Percentiles rank a stretch among this genome's conserved stretches.
Evolutionary conservation across 1,140 invertebrate genomes (phyloP).

Genomic region (Drosophila arawakana): DNA sequence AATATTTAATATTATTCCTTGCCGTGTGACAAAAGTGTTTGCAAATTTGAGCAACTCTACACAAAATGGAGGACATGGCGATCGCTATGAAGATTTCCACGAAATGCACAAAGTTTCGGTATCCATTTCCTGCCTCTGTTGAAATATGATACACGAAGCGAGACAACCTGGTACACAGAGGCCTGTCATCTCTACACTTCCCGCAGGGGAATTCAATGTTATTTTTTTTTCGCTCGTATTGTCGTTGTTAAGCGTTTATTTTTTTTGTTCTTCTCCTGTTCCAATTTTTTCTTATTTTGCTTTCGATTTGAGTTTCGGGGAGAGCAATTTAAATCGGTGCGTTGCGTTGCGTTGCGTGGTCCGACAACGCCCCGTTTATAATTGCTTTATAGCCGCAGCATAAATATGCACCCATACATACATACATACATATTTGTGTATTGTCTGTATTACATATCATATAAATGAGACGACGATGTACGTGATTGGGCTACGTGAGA

Average conservation of each 20-base stretch:
- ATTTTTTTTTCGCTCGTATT: not conserved
- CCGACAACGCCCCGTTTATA: slow-evolving; percentile 77
- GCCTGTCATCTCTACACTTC: slow-evolving; percentile 6
- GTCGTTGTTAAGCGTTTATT: slow-evolving; percentile 34
- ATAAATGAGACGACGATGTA: slow-evolving; percentile 48
- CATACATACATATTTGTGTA: slow-evolving; percentile 32
- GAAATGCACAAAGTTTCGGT: slow-evolving; percentile 5
- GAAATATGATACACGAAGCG: slow-evolving; percentile 31
- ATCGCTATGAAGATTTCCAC: slow-evolving; percentile 16
- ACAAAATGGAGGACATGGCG: not conserved
- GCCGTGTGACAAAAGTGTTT: not conserved
- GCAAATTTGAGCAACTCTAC: not conserved
- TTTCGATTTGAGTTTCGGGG: slow-evolving; percentile 23
- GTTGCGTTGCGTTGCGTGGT: slow-evolving; percentile 18
- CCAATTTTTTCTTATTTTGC: not conserved
- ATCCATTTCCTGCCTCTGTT: slow-evolving; percentile 34
- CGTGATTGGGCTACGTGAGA: slow-evolving; percentile 54
- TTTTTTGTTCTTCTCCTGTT: not conserved
- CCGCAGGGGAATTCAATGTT: slow-evolving; percentile 51
- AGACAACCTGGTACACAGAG: not conserved
- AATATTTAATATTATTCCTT: too few species aligned
- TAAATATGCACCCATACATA: slow-evolving; percentile 49
- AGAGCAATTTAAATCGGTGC: slow-evolving; percentile 52
- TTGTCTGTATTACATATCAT: slow-evolving; percentile 42
- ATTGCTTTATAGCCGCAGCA: slow-evolving; percentile 73